Base-by-base conservation (phyloP, 2,797 vertebrate genomes). In the Lutjanus campechanus region DNA sequence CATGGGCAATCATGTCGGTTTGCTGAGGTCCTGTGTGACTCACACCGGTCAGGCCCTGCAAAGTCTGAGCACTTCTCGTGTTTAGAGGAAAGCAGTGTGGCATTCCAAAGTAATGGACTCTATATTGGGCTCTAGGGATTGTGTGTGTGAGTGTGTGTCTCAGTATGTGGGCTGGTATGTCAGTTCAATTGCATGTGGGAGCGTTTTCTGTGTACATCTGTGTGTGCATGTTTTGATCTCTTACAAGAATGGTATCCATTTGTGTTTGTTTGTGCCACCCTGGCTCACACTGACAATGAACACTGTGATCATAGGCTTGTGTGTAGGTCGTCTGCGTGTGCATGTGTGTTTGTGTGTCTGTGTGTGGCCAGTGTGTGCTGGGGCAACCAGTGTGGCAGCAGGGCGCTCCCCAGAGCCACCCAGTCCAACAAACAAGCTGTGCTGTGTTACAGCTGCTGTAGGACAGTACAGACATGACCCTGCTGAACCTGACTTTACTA, bases 61-160 rank as follows among this genome's bases (percentile, higher is more conserved):
- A 58, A 76, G 78, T 71, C 75, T 53, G 74, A 81, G 82, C 29
- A n/a, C 71, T 75, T 83, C 83, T 83, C 53, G 53, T 82, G 89
- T 91, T 88, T 78, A 50, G 77, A 82, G 82, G 66, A 73, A 82
- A 87, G 69, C 87, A 79, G 58, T 51, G 86, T 84, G 82, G 87
- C 88, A 91, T 92, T 91, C 90, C 90, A 56, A 40, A 89, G 83
- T 86, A 92, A 88, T 88, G 85, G 82, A 81, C 88, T 82, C 91
- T 88, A 90, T 91, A 92, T 91, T 72, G 78, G 85, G 89, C 87
- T 84, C 87, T 62, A 79, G 84, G 76, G 85, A 78, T 50, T 74
- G 83, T 86, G 85, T 87, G 69, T 86, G 50, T 70, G 81, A 55
- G 81, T 66, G 73, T 65, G 69, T 73, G 51, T 88, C 62, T 81